These are phyloP conservation scores for Tenthredo notha DNA, from an alignment of 2,888 invertebrate species.

Conservation along the genomic window DNA sequence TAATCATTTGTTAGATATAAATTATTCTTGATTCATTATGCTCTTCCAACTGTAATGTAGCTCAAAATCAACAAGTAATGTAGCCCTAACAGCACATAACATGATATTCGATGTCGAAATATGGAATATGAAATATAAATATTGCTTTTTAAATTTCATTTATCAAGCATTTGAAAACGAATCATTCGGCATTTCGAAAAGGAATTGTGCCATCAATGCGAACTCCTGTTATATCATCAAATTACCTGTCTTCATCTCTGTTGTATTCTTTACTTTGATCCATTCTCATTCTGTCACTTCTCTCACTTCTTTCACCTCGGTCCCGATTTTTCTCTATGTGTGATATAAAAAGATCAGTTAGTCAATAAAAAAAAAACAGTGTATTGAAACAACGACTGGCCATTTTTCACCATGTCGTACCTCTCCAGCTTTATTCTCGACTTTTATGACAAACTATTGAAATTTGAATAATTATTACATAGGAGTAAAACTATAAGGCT, in stretches of 20 bases:
- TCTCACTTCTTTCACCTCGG: constrained; percentile 72
- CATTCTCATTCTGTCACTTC: constrained; percentile 72
- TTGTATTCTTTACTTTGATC: constrained; percentile 72
- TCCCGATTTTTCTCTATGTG: constrained; percentile 72
- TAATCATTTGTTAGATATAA: constrained; percentile 27
- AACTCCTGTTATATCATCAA: constrained; percentile 46
- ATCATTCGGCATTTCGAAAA: not conserved
- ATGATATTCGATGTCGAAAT: not conserved
- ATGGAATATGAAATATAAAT: not conserved
- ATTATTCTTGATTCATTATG: constrained; percentile 25
- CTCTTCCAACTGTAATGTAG: not conserved
- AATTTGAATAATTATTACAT: not conserved
- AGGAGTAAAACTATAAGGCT: not conserved
- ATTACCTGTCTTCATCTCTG: constrained; percentile 74
- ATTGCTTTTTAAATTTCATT: not conserved
- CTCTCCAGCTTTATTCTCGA: not conserved
- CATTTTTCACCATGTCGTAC: not conserved
- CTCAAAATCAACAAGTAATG: constrained; percentile 17
- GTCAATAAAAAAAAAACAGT: not conserved
- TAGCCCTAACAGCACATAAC: not conserved
- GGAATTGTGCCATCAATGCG: constrained; percentile 16
- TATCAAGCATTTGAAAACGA: not conserved
- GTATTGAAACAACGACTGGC: not conserved
- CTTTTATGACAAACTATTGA: not conserved
- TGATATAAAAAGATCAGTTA: constrained; percentile 57